Conservation (phyloP, 2,113 vertebrate genomes). For the Petaurus breviceps region DNA sequence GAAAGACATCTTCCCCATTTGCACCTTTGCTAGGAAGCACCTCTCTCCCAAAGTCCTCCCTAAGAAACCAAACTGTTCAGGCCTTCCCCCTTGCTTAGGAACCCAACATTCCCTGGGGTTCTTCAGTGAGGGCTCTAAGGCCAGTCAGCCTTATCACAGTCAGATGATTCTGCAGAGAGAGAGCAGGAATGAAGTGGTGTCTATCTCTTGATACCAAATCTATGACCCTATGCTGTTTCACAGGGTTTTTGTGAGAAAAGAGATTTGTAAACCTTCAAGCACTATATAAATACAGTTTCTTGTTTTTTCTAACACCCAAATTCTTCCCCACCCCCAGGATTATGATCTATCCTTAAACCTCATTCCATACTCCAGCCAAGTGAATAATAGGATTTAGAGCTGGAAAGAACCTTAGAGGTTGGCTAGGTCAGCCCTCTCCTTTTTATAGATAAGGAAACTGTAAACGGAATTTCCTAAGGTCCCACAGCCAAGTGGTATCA, state of each 20-base stretch:
- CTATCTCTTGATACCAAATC: not conserved
- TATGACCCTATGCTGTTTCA: not conserved
- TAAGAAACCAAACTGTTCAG: not conserved
- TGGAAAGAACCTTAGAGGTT: not conserved
- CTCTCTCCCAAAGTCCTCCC: not conserved
- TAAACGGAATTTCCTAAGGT: not conserved
- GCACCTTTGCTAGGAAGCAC: not conserved
- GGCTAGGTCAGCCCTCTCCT: not conserved
- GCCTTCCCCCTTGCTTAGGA: not conserved
- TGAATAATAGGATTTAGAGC: not conserved
- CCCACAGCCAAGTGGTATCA: rapidly evolving
- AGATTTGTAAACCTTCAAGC: not conserved
- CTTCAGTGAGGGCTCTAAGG: not conserved
- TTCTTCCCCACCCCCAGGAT: not conserved
- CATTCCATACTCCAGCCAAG: not conserved
- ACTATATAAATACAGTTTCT: not conserved
- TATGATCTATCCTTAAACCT: not conserved
- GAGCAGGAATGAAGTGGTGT: not conserved
- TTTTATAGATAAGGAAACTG: not conserved
- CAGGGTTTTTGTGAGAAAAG: not conserved
- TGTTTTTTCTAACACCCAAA: not conserved
- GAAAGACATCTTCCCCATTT: not conserved
- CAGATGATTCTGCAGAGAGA: not conserved
- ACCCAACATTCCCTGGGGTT: not conserved
- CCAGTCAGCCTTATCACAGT: not conserved